Base-by-base conservation (phyloP, 2,113 vertebrate species). In the Thalassoma bifasciatum region DNA sequence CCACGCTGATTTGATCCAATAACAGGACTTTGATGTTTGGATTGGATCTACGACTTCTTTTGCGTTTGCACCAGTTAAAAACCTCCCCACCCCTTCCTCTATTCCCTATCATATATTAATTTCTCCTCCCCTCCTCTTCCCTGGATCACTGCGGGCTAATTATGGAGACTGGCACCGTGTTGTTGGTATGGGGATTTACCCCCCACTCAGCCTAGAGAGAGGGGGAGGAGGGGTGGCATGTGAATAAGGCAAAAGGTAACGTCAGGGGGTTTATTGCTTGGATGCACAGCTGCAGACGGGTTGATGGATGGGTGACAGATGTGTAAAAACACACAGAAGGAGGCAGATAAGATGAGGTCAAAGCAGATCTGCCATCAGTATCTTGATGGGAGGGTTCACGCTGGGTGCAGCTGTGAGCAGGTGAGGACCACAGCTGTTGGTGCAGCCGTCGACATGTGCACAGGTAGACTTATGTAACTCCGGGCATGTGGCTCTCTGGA, bases 381-480 rank as follows among this genome's bases (percentile, higher is more conserved):
- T 75, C 54, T 66, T 59, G 42, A 56, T 44, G 60, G 66, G 50
- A 76, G 19, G 52, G 24, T 62, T 74, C 69, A 66, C 17, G 52
- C 34, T 59, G 64, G 24, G 44, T 73, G 72, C 76, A 83, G 62
- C 57, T 66, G 72, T 62, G 52, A 71, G 52, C 26, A 49, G 19
- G 17, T 22, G 10, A n/a, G 51, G 58, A 46, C 62, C 26, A 14
- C 46, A 49, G 46, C 40, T 42, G 58, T 67, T 58, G 40, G 62
- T 59, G 59, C 34, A 69, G 30, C 72, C 42, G 46, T 51, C 70
- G 59, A 65, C 65, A 46, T 82, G 75, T 84, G 72, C 58, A 64
- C 81, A 87, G 85, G 87, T 87, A 85, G 64, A 59, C 79, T 92
- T 91, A 81, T 54, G 63, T 76, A 91, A 92, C 67, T 7, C n/a